phyloP scores from a whole-genome alignment of 2,888 invertebrate species.

The Zelleria hepariella region DNA sequence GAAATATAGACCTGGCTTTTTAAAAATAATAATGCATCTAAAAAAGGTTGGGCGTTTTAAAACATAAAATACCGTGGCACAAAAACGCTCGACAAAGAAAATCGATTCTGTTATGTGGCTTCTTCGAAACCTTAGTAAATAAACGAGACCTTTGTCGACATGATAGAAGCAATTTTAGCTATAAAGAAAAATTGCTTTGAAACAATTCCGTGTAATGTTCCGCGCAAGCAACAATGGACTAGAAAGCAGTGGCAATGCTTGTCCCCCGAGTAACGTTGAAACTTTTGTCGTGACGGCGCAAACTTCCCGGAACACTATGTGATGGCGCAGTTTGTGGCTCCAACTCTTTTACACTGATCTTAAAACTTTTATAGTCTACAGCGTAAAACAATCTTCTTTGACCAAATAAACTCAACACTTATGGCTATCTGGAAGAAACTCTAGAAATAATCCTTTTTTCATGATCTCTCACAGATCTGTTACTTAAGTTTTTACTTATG shows the following conservation, averaged over 20 bases:
- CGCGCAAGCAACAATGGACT: neutral
- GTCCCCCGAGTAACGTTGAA: neutral
- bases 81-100: neutral
- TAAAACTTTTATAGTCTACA: neutral
- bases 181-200: too few relatives aligned
- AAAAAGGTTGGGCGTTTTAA: neutral
- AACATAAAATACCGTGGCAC: constrained; percentile 11
- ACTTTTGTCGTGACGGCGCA: neutral
- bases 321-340: neutral
- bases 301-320: neutral
- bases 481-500: too few relatives aligned
- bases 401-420: too few relatives aligned
- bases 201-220: neutral
- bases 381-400: neutral
- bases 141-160: too few relatives aligned
- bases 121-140: too few relatives aligned
- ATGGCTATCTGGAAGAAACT: too few relatives aligned
- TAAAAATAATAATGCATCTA: neutral
- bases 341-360: neutral
- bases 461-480: too few relatives aligned
- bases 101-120: neutral
- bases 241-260: neutral
- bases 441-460: too few relatives aligned
- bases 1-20: constrained; percentile 2
- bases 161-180: too few relatives aligned